Conservation (phyloP, 1,140 invertebrate species). For the Bombus sibiricus region DNA sequence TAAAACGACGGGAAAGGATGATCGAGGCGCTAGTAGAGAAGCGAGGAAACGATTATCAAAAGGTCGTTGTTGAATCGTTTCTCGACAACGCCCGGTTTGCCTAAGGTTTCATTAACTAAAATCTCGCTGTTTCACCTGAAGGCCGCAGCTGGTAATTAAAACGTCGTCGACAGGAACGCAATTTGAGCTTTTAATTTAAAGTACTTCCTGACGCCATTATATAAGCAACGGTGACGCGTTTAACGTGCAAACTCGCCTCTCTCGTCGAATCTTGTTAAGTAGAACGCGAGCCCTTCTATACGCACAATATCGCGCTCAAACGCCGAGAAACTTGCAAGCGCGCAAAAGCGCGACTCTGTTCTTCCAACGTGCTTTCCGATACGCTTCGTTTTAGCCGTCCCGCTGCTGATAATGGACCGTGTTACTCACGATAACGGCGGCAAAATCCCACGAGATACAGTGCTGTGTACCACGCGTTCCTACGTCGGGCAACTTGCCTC, state of each 20-base stretch:
- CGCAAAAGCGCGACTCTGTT: slow-evolving; percentile 26
- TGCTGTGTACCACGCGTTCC: background rate
- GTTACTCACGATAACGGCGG: slow-evolving; percentile 58
- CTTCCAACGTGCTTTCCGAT: slow-evolving; percentile 46
- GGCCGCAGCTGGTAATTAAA: slow-evolving; percentile 39
- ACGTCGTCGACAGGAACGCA: slow-evolving; percentile 43
- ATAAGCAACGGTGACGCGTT: background rate
- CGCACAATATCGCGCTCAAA: slow-evolving; percentile 3
- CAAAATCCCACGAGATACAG: slow-evolving; percentile 6
- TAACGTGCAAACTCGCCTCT: slow-evolving; percentile 8
- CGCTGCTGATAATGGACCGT: slow-evolving; percentile 53
- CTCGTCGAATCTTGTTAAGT: slow-evolving; percentile 13
- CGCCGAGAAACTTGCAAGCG: slow-evolving; percentile 21
- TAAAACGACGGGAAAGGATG: background rate
- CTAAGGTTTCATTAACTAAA: slow-evolving; percentile 49
- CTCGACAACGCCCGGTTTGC: slow-evolving; percentile 5
- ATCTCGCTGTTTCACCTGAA: slow-evolving; percentile 38
- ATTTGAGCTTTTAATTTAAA: slow-evolving; percentile 48
- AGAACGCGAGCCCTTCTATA: background rate
- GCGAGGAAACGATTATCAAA: background rate
- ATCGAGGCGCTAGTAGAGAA: background rate
- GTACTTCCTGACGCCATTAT: slow-evolving; percentile 6
- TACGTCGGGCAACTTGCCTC: slow-evolving; percentile 43
- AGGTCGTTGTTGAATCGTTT: slow-evolving; percentile 14
- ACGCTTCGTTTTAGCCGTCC: slow-evolving; percentile 23